phyloP scores from a whole-genome alignment of 2,797 vertebrate species.

The Poecile montanus region DNA sequence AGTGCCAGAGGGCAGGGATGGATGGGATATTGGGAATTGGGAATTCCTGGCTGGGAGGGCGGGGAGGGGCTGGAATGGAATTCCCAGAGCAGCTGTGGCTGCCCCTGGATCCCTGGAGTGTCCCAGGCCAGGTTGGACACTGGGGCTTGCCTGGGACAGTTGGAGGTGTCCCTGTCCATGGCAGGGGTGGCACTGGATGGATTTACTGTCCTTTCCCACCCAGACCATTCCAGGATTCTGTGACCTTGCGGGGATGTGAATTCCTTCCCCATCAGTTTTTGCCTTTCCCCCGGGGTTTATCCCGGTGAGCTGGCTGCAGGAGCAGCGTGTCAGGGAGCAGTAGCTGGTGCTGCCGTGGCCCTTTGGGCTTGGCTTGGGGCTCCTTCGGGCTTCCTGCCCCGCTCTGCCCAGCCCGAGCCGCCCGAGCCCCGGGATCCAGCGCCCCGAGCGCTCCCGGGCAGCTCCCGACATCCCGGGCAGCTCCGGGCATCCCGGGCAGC shows the following conservation, averaged over 20 bases:
- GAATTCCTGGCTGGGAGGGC: no score
- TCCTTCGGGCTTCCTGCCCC: not conserved
- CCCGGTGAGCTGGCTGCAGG: fast-evolving
- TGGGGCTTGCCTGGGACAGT: not conserved
- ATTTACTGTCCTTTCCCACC: fast-evolving
- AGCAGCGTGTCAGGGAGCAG: fast-evolving
- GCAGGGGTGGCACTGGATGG: fast-evolving
- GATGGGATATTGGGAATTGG: not conserved
- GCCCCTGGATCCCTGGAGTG: not conserved
- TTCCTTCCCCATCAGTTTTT: not conserved
- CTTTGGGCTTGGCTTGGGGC: no score
- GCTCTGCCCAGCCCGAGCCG: no score
- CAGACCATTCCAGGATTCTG: not conserved
- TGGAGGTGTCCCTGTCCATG: not conserved
- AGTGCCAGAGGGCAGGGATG: not conserved
- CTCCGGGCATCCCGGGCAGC: no score
- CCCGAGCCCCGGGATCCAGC: no score
- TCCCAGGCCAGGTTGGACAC: fast-evolving
- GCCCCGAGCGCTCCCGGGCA: no score
- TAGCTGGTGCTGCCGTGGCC: fast-evolving
- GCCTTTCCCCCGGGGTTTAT: not conserved
- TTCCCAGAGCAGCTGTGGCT: not conserved
- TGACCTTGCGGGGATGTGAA: not conserved
- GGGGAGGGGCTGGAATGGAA: no score
- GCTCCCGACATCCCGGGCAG: no score